Base-by-base conservation (phyloP, 2,797 vertebrate species). In the Sebastes hubbsi region DNA sequence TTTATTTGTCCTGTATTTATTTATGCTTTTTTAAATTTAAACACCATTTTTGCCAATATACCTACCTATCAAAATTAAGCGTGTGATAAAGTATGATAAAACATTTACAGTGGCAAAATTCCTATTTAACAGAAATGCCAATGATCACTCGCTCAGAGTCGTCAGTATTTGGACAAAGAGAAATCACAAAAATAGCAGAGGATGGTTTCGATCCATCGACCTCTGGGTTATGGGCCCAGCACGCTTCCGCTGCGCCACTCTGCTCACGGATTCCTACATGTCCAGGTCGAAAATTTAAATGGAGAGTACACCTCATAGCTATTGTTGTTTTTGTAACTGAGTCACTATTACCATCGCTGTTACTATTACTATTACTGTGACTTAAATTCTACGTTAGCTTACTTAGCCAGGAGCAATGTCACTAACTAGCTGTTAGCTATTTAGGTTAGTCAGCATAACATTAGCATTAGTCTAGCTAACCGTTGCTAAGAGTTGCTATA, bases 221-320 rank as follows among this genome's bases (percentile, higher is more conserved):
- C 94, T 95, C 94, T 96, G 95, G 95, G 95, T 96, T 95, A 96
- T 95, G 95, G 94, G 95, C 94, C 95, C 95, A 96, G 95, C 95
- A 96, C 94, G 93, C 95, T 95, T 95, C 95, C 94, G 95, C 95
- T 96, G 94, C 95, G 94, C 95, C 95, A 95, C 95, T 96, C 95
- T 95, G 95, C 93, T 46, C 36, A 38, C 36, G 36, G 5, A 6
- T 1, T 38, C 36, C 0, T 38, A 6, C 1, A 1, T 1, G 5
- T 2, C 36, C 13, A 38, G 13, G 1, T 14, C 36, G 0, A 1
- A 14, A 14, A 38, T 38, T 38, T 38, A 38, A 38, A 38, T 38
- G 36, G 0, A 38, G 36, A 14, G 13, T 38, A 38, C 36, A 38
- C 36, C 36, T 13, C 13, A 38, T 38, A 38, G 36, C 13, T 38